Evolutionary conservation across 2,888 invertebrate species (phyloP).

Genomic region (Gonocerus acuteangulatus): DNA sequence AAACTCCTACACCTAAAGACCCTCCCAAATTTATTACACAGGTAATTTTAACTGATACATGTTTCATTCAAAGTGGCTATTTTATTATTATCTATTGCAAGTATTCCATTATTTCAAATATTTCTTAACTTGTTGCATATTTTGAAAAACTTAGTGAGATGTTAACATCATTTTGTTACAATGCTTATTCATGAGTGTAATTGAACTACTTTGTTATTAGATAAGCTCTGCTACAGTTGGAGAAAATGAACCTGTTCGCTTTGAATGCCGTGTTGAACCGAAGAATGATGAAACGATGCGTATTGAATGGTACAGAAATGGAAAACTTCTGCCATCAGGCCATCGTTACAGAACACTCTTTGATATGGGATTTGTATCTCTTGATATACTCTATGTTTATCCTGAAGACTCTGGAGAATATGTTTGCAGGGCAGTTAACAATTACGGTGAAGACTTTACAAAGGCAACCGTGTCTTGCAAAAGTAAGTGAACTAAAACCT

Average conservation of each 20-base stretch:
- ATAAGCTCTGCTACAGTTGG: constrained; percentile 76
- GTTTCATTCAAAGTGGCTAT: too few species aligned
- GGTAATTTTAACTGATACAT: constrained; percentile 35
- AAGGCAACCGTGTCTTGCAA: constrained; percentile 74
- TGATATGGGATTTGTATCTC: constrained; percentile 87
- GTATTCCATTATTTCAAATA: background rate
- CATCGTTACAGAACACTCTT: constrained; percentile 86
- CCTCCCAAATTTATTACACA: constrained; percentile 81
- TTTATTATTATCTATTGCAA: background rate
- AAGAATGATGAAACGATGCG: constrained; percentile 82
- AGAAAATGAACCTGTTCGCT: constrained; percentile 86
- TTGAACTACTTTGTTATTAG: constrained; percentile 42
- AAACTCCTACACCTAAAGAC: constrained; percentile 55
- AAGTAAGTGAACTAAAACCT: constrained; percentile 33
- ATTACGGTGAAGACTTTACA: constrained; percentile 84
- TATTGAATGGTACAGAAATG: constrained; percentile 55
- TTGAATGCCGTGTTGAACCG: constrained; percentile 92
- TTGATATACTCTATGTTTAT: constrained; percentile 87
- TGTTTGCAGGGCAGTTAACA: constrained; percentile 82
- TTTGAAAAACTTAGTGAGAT: too few species aligned
- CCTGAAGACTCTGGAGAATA: constrained; percentile 93
- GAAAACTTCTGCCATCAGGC: constrained; percentile 77
- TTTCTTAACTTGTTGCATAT: too few species aligned
- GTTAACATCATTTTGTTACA: too few species aligned
- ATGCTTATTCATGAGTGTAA: too few species aligned